Percentiles rank a stretch among this genome's conserved stretches.
phyloP scores from a whole-genome alignment of 2,113 vertebrate genomes.

The Pangasianodon hypophthalmus region DNA sequence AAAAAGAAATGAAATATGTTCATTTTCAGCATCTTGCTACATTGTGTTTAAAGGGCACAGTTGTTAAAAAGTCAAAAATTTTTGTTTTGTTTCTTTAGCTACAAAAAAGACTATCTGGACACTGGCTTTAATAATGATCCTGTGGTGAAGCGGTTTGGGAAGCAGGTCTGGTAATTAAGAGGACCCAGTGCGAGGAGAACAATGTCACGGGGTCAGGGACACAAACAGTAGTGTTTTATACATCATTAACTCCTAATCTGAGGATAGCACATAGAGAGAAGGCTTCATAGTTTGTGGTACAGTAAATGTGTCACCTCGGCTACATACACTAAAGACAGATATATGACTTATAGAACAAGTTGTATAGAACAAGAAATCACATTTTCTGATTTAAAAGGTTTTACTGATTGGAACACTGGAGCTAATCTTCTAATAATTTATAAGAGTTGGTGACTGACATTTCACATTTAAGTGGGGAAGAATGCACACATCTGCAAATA shows the following conservation, averaged over 20 bases:
- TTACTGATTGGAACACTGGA: background rate
- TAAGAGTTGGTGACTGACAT: background rate
- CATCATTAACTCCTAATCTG: constrained; percentile 48
- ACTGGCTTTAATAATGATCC: constrained; percentile 11
- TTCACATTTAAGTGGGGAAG: background rate
- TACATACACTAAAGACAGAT: constrained; percentile 4
- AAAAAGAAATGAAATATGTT: background rate
- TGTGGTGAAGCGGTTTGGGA: constrained; percentile 8
- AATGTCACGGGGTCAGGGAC: background rate
- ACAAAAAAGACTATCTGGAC: background rate
- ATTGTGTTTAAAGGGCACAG: background rate
- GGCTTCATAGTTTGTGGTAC: background rate
- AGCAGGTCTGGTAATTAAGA: constrained; percentile 34
- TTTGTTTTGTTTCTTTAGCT: background rate
- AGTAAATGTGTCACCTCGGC: constrained; percentile 8
- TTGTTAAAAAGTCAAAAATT: background rate
- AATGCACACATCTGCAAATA: background rate
- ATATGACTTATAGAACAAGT: background rate
- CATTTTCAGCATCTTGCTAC: background rate
- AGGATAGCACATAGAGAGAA: constrained; percentile 22
- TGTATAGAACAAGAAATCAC: background rate
- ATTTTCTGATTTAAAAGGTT: background rate
- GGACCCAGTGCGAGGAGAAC: constrained; percentile 32
- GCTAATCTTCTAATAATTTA: background rate
- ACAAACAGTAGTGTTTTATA: constrained; percentile 43